These are phyloP conservation scores for Lordiphosa andalusiaca DNA, from an alignment of 2,888 invertebrate species.

Conservation along the genomic window DNA sequence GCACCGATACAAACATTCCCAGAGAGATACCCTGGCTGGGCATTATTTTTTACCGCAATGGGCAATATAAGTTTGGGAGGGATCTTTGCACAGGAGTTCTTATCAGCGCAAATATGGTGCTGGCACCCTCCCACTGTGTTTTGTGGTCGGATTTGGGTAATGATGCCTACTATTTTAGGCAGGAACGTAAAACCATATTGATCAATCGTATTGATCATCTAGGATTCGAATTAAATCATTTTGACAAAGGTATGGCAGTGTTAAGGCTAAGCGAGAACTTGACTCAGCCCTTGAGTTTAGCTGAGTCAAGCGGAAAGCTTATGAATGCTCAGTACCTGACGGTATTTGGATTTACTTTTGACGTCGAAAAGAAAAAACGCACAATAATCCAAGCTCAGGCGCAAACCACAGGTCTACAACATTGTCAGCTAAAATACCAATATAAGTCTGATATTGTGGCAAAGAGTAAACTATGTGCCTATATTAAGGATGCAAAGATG, in stretches of 20 bases:
- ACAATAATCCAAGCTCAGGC: background rate
- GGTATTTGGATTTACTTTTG: background rate
- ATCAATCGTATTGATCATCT: constrained; percentile 4
- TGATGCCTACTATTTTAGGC: background rate
- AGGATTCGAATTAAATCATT: background rate
- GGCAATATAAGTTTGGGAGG: background rate
- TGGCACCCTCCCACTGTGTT: constrained; percentile 13
- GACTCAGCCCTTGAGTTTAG: background rate
- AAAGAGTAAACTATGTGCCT: constrained; percentile 2
- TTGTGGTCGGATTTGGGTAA: background rate
- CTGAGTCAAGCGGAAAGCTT: background rate
- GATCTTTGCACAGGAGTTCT: constrained; percentile 1
- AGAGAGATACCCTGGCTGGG: background rate
- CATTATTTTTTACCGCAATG: background rate
- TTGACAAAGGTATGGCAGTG: constrained; percentile 3
- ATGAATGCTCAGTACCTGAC: background rate
- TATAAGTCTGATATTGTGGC: background rate
- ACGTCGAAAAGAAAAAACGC: no score
- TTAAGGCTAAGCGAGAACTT: background rate
- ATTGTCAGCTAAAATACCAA: constrained; percentile 7
- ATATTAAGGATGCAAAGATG: background rate
- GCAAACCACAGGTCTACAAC: constrained; percentile 1
- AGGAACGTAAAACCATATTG: background rate
- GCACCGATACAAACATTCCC: background rate
- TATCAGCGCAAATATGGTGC: background rate